phyloP scores from a whole-genome alignment of 37 sponge, comb jelly and placozoan species.

The Oscarella lobularis region DNA sequence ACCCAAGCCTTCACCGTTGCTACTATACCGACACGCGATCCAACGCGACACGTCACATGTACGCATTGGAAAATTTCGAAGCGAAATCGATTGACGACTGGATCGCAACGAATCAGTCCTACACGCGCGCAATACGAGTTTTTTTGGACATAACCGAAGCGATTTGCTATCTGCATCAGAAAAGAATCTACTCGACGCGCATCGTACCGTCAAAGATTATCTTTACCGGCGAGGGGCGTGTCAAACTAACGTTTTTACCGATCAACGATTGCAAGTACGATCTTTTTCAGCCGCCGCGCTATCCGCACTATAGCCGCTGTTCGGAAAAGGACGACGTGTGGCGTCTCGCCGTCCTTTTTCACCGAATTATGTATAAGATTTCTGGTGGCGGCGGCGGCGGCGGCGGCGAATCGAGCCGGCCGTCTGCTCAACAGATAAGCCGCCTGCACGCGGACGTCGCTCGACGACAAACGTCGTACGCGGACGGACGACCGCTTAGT shows the following conservation, averaged over 20 bases:
- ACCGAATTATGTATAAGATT: background rate
- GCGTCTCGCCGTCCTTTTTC: background rate
- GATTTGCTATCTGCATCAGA: background rate
- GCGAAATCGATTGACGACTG: background rate
- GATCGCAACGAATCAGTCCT: background rate
- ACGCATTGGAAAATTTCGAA: background rate
- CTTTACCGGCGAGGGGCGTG: background rate
- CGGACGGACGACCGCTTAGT: too few relatives aligned
- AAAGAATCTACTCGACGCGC: background rate
- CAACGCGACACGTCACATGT: background rate
- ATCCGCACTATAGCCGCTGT: background rate
- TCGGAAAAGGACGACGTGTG: background rate
- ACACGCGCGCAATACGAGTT: background rate
- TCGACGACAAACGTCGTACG: too few relatives aligned
- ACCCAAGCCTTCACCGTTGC: background rate
- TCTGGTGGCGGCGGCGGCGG: too few relatives aligned
- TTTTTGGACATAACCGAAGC: background rate
- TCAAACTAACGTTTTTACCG: background rate
- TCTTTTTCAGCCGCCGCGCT: background rate
- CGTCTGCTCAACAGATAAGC: background rate
- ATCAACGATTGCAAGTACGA: background rate
- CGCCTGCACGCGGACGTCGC: too few relatives aligned
- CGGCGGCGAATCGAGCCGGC: conserved; percentile 1
- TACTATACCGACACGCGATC: background rate
- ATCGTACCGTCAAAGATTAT: background rate